phyloP scores from a whole-genome alignment of 2,113 vertebrate species.

The Orycteropus afer region DNA sequence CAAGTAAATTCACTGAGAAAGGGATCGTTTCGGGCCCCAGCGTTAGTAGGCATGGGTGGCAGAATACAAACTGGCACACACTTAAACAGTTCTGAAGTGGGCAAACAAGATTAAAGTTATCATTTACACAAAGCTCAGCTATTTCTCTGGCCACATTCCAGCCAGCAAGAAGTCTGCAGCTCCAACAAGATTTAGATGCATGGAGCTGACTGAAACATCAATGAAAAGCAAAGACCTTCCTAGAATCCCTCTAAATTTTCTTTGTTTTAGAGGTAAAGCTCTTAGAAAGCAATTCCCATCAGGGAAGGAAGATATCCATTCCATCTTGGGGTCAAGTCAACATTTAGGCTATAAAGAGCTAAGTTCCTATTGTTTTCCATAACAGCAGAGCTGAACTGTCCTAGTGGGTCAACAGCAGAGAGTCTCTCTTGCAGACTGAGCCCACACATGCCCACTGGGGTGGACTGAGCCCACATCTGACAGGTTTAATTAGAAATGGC shows the following conservation, averaged over 20 bases:
- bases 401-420: neutral
- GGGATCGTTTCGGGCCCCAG: neutral
- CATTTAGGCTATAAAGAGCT: neutral
- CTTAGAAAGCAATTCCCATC: neutral
- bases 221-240: neutral
- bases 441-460: too few relatives aligned
- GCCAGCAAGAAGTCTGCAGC: rapidly evolving
- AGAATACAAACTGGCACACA: neutral
- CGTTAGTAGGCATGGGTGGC: too few relatives aligned
- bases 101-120: neutral
- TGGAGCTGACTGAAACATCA: rapidly evolving
- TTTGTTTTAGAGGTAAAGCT: neutral
- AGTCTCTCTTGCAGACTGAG: neutral
- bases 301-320: rapidly evolving
- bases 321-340: neutral
- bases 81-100: neutral
- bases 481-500: neutral
- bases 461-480: neutral
- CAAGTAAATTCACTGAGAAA: slow-evolving; percentile 14
- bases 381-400: neutral
- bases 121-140: neutral
- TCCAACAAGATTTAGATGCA: neutral
- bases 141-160: neutral
- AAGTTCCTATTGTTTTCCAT: neutral
- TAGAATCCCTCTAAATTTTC: neutral